These are phyloP conservation scores for Vanessa tameamea DNA, from an alignment of 1,140 invertebrate genomes.

Conservation along the genomic window DNA sequence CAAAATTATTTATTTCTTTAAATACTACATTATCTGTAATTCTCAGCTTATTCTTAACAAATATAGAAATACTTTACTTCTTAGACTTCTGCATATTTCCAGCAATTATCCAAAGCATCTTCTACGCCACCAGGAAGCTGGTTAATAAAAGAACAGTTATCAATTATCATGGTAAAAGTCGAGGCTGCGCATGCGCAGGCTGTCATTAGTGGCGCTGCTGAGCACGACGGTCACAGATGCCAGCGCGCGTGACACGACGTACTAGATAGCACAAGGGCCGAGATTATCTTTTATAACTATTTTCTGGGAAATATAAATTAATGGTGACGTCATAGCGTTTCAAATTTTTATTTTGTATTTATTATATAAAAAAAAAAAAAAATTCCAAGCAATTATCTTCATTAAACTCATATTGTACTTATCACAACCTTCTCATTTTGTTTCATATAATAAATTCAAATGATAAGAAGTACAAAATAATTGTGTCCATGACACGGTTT, in stretches of 20 bases:
- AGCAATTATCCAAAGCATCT: background rate
- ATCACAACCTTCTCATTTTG: too few relatives aligned
- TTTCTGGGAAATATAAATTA: constrained; percentile 11
- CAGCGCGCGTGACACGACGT: constrained; percentile 33
- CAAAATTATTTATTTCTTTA: too few relatives aligned
- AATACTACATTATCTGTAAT: too few relatives aligned
- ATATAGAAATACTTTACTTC: too few relatives aligned
- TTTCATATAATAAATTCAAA: too few relatives aligned
- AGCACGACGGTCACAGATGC: constrained; percentile 36
- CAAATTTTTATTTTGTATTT: background rate
- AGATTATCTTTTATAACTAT: constrained; percentile 6
- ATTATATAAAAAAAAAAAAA: too few relatives aligned
- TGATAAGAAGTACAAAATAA: too few relatives aligned
- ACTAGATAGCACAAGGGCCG: constrained; percentile 18
- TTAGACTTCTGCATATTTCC: background rate
- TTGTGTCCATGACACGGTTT: too few relatives aligned
- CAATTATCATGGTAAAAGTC: constrained; percentile 28
- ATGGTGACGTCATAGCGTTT: background rate
- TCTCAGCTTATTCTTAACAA: too few relatives aligned
- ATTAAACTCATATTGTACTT: too few relatives aligned
- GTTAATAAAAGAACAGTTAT: constrained; percentile 26
- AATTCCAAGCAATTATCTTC: too few relatives aligned
- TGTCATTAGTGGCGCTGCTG: constrained; percentile 41
- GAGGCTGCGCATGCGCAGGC: constrained; percentile 19
- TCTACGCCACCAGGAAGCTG: background rate